These are phyloP conservation scores for Streptopelia turtur DNA, from an alignment of 2,797 vertebrate genomes.

Conservation along the genomic window DNA sequence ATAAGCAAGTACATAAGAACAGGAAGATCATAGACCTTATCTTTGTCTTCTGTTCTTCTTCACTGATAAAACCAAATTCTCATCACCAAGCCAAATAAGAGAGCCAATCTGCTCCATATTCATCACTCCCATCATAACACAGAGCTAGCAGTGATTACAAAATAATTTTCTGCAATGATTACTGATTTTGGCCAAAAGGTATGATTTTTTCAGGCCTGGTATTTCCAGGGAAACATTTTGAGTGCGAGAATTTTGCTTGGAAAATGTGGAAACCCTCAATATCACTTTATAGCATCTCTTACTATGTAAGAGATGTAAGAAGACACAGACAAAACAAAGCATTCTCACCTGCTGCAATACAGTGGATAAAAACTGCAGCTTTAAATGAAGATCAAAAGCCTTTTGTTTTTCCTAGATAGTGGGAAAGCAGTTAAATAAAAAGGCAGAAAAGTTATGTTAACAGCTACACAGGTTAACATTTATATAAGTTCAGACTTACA, in stretches of 20 bases:
- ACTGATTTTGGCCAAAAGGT: not conserved
- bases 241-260: not conserved
- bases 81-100: not conserved
- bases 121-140: not conserved
- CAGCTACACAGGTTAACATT: conserved; percentile 27
- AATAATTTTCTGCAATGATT: not conserved
- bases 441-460: conserved; percentile 62
- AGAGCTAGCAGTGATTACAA: not conserved
- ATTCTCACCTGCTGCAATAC: conserved; percentile 87
- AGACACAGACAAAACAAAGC: conserved; percentile 30
- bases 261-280: conserved; percentile 43
- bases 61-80: not conserved
- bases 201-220: not conserved
- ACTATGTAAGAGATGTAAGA: conserved; percentile 2
- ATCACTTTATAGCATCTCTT: conserved; percentile 40
- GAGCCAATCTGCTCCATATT: not conserved
- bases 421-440: conserved; percentile 70
- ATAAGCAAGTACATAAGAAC: not conserved
- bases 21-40: not conserved
- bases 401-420: conserved; percentile 78
- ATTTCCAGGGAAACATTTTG: not conserved
- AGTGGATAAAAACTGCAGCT: conserved; percentile 85
- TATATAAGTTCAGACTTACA: conserved; percentile 8
- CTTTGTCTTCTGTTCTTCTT: not conserved
- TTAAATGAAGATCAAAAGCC: conserved; percentile 83